Conservation (phyloP, 1,140 invertebrate genomes). For the Heterodera schachtii region DNA sequence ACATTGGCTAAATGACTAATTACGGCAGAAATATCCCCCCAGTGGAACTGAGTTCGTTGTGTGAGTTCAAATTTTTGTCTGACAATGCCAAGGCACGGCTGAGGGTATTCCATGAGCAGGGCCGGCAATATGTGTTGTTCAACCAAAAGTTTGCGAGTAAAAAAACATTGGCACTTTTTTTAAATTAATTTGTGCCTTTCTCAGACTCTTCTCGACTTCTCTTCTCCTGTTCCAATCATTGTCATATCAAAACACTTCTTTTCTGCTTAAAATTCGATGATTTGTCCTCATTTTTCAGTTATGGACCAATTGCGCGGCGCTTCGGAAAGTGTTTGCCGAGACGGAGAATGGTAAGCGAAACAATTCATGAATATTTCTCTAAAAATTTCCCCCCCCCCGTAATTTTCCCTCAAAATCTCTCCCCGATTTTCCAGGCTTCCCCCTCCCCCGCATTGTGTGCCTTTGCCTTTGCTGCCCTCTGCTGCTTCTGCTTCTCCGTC, state of each 20-base stretch:
- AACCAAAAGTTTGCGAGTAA: slow-evolving; percentile 52
- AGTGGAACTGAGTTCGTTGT: slow-evolving; percentile 16
- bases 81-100: slow-evolving; percentile 29
- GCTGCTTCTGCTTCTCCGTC: not conserved
- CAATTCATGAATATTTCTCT: too few species aligned
- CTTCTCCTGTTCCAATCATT: slow-evolving; percentile 47
- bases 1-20: not conserved
- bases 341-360: slow-evolving; percentile 41
- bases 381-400: too few species aligned
- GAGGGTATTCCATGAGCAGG: slow-evolving; percentile 47
- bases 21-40: not conserved
- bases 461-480: slow-evolving; percentile 30
- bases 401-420: too few species aligned
- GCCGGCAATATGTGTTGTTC: slow-evolving; percentile 46
- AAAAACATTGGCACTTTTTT: not conserved
- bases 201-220: slow-evolving; percentile 44
- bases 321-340: slow-evolving; percentile 29
- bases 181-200: slow-evolving; percentile 4
- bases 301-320: slow-evolving; percentile 42
- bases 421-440: slow-evolving; percentile 7
- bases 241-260: not conserved
- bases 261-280: not conserved
- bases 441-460: slow-evolving; percentile 44
- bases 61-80: slow-evolving; percentile 37
- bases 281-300: not conserved